Evolutionary conservation across 2,888 invertebrate genomes (phyloP).

Genomic region (Nemotelus nigrinus): DNA sequence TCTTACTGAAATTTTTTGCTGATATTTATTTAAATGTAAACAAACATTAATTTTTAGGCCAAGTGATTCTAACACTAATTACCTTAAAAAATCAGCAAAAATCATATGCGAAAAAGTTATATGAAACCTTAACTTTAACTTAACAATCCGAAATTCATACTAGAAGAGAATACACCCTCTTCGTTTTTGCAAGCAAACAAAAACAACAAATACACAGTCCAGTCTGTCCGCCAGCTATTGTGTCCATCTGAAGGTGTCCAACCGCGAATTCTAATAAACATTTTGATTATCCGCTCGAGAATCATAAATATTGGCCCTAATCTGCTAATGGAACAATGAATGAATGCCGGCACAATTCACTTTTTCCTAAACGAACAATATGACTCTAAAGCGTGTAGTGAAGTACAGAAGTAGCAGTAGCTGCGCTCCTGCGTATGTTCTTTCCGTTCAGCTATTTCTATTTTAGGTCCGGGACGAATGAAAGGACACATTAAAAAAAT

Average conservation of each 20-base stretch:
- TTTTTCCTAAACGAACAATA: slow-evolving; percentile 17
- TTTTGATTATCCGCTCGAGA: slow-evolving; percentile 49
- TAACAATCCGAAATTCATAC: too few species aligned
- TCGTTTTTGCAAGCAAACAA: not conserved
- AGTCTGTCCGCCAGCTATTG: not conserved
- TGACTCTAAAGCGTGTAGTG: not conserved
- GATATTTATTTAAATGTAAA: too few species aligned
- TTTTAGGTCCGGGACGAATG: not conserved
- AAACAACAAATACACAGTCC: slow-evolving; percentile 5
- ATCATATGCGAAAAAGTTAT: too few species aligned
- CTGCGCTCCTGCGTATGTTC: not conserved
- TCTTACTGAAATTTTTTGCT: too few species aligned
- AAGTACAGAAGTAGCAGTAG: slow-evolving; percentile 1
- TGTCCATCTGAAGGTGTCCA: slow-evolving; percentile 46
- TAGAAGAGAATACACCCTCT: not conserved
- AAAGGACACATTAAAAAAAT: slow-evolving; percentile 37
- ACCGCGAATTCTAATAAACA: slow-evolving; percentile 51
- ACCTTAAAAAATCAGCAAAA: too few species aligned
- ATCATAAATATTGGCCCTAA: slow-evolving; percentile 48
- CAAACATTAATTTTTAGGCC: too few species aligned
- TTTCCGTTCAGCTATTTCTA: slow-evolving; percentile 5
- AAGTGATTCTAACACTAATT: too few species aligned
- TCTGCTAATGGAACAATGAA: slow-evolving; percentile 49
- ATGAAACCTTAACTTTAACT: too few species aligned
- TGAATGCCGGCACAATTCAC: slow-evolving; percentile 44